phyloP scores from a whole-genome alignment of 2,888 invertebrate species.

The Aleiodes testaceus region DNA sequence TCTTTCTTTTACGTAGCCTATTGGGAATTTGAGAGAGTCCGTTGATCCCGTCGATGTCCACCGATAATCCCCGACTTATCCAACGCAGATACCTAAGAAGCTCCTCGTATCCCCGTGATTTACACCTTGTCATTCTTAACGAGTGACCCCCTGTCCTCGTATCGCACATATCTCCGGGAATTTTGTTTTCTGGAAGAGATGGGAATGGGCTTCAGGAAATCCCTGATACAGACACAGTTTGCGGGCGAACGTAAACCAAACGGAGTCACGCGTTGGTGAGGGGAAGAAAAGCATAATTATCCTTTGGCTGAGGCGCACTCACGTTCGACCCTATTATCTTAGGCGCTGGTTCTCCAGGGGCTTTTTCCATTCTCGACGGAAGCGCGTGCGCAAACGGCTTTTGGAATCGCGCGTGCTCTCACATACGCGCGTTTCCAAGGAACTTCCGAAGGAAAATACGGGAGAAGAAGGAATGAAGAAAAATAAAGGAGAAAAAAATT shows the following conservation, averaged over 20 bases:
- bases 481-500: constrained; percentile 8
- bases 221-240: no score
- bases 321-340: constrained; percentile 54
- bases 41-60: constrained; percentile 45
- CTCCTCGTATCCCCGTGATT: constrained; percentile 51
- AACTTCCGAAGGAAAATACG: constrained; percentile 40
- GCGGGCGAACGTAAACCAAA: constrained; percentile 28
- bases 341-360: constrained; percentile 42
- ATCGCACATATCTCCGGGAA: not conserved
- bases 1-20: not conserved
- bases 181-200: not conserved
- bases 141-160: constrained; percentile 36
- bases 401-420: constrained; percentile 44
- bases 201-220: no score
- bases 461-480: constrained; percentile 25
- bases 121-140: constrained; percentile 52
- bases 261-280: constrained; percentile 53
- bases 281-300: constrained; percentile 57
- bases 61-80: constrained; percentile 41
- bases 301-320: constrained; percentile 53
- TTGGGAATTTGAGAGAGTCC: constrained; percentile 17
- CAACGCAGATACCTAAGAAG: constrained; percentile 14
- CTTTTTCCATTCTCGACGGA: no score
- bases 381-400: constrained; percentile 27
- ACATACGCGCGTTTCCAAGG: constrained; percentile 47